phyloP scores from a whole-genome alignment of 2,888 invertebrate genomes.

The Bombyx huttoni region DNA sequence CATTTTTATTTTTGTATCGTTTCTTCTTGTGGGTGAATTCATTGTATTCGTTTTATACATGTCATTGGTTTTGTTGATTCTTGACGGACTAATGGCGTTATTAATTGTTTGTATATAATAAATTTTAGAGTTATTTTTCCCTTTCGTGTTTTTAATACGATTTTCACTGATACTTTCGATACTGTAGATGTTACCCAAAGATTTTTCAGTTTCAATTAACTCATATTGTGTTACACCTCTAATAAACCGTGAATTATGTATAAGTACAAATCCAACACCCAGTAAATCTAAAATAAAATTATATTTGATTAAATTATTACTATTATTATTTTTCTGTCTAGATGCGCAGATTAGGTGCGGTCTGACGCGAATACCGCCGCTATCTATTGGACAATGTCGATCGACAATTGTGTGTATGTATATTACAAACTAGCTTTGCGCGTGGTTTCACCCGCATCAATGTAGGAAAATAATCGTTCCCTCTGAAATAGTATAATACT shows the following conservation, averaged over 20 bases:
- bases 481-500: no score
- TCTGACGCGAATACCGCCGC: no score
- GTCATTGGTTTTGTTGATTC: neutral
- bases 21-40: neutral
- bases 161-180: neutral
- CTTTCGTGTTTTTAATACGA: neutral
- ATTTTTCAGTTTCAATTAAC: neutral
- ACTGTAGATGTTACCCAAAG: neutral
- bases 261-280: neutral
- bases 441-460: no score
- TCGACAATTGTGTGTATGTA: no score
- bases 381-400: no score
- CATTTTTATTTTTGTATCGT: neutral
- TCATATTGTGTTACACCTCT: no score
- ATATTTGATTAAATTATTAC: neutral
- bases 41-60: neutral
- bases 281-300: neutral
- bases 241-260: neutral
- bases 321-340: no score
- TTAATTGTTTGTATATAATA: neutral
- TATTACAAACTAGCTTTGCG: no score
- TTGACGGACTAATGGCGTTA: neutral
- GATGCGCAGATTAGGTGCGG: no score
- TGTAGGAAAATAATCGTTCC: no score
- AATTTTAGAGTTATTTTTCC: neutral